Conservation (phyloP, 2,888 invertebrate genomes). For the Pheosia gnoma region DNA sequence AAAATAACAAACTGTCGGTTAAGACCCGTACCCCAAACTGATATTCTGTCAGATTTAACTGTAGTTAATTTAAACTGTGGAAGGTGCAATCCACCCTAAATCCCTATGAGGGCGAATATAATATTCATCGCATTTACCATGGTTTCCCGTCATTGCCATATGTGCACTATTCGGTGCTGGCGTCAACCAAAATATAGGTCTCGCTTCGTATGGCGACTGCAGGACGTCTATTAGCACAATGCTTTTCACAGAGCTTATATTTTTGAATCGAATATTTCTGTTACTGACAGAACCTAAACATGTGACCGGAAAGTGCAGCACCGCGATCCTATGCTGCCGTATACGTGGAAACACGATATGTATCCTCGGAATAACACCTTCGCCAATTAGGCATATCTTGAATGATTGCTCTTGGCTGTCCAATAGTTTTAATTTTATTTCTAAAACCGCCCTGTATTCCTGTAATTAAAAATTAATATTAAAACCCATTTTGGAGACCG, state of each 20-base stretch:
- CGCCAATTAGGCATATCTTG: conserved; percentile 74
- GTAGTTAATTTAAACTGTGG: background rate
- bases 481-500: too few species aligned
- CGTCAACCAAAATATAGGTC: conserved; percentile 67
- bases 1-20: too few species aligned
- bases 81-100: background rate
- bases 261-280: conserved; percentile 64
- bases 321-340: conserved; percentile 52
- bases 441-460: conserved; percentile 76
- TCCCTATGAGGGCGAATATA: background rate
- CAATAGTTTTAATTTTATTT: conserved; percentile 70
- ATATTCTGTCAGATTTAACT: too few species aligned
- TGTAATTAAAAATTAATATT: conserved; percentile 36
- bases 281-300: conserved; percentile 68
- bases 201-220: conserved; percentile 49
- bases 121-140: conserved; percentile 44
- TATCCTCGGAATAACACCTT: conserved; percentile 76
- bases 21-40: too few species aligned
- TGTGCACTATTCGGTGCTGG: conserved; percentile 42
- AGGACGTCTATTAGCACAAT: conserved; percentile 52
- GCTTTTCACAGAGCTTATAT: conserved; percentile 63
- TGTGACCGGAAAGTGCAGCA: conserved; percentile 67
- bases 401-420: conserved; percentile 69
- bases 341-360: conserved; percentile 56
- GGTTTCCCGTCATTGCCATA: conserved; percentile 45